These are phyloP conservation scores for Linnaemya tessellans DNA, from an alignment of 2,888 invertebrate species.

Conservation along the genomic window DNA sequence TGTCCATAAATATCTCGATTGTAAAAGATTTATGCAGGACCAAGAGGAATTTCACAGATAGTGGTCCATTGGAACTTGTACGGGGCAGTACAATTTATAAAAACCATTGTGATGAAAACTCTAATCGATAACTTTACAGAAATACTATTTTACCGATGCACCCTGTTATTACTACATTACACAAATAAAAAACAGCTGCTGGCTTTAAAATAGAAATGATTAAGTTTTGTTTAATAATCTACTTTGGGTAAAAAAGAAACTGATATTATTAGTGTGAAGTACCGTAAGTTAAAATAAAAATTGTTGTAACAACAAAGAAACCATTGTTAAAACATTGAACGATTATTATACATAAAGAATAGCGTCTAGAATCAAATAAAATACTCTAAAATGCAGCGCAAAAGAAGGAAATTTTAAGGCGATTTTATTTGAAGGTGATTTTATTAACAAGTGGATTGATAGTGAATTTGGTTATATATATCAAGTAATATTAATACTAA, in stretches of 20 bases:
- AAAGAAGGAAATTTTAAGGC: conserved; percentile 55
- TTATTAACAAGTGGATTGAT: conserved; percentile 16
- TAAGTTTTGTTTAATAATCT: conserved; percentile 37
- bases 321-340: background rate
- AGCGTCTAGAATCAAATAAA: background rate
- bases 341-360: background rate
- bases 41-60: too few relatives aligned
- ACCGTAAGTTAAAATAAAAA: conserved; percentile 20
- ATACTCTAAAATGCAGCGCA: conserved; percentile 61
- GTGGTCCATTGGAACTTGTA: too few relatives aligned
- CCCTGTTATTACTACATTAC: conserved; percentile 20
- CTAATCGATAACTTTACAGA: background rate
- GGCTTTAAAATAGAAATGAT: conserved; percentile 32
- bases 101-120: background rate
- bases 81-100: background rate
- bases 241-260: conserved; percentile 37
- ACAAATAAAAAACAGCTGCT: conserved; percentile 63
- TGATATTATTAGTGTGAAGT: conserved; percentile 49
- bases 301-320: conserved; percentile 36
- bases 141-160: background rate
- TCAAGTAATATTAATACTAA: too few relatives aligned
- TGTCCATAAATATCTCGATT: too few relatives aligned
- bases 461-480: conserved; percentile 7
- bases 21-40: too few relatives aligned
- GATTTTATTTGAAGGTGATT: background rate